Conservation (phyloP, 2,113 vertebrate species). For the Pholis gunnellus region DNA sequence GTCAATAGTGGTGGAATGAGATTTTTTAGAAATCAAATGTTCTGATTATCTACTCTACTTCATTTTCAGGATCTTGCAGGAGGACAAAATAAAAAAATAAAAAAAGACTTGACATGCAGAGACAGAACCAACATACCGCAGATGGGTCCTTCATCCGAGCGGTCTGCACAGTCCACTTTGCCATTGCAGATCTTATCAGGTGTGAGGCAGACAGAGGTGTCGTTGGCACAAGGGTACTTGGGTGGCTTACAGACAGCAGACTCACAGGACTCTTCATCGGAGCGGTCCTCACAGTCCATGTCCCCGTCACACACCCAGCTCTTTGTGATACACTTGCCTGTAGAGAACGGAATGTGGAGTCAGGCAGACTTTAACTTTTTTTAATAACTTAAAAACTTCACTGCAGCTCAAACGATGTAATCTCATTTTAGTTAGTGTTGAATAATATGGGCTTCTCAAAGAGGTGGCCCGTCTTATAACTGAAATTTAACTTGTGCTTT, state of each 20-base stretch:
- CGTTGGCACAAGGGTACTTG: conserved; percentile 95
- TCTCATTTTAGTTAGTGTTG: not conserved
- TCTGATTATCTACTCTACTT: not conserved
- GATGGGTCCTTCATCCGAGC: conserved; percentile 94
- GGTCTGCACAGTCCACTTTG: conserved; percentile 93
- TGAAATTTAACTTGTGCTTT: not conserved
- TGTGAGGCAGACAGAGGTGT: conserved; percentile 92
- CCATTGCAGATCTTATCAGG: conserved; percentile 97
- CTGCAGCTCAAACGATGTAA: not conserved
- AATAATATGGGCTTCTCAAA: not conserved
- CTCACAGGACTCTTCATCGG: conserved; percentile 95
- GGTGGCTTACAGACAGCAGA: conserved; percentile 93
- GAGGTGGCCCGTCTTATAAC: not conserved
- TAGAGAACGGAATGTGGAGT: not conserved
- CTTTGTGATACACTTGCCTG: conserved; percentile 99
- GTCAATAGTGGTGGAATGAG: not conserved
- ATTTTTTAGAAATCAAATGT: not conserved
- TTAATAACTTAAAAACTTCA: not conserved
- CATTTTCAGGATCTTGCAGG: not conserved
- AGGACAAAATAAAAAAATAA: not conserved
- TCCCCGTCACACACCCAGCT: conserved; percentile 99
- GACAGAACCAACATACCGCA: conserved; percentile 87
- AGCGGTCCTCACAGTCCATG: conserved; percentile 97
- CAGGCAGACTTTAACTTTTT: not conserved
- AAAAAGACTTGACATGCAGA: not conserved